These are phyloP conservation scores for Galemys pyrenaicus DNA, from an alignment of 2,113 vertebrate genomes.

Conservation along the genomic window DNA sequence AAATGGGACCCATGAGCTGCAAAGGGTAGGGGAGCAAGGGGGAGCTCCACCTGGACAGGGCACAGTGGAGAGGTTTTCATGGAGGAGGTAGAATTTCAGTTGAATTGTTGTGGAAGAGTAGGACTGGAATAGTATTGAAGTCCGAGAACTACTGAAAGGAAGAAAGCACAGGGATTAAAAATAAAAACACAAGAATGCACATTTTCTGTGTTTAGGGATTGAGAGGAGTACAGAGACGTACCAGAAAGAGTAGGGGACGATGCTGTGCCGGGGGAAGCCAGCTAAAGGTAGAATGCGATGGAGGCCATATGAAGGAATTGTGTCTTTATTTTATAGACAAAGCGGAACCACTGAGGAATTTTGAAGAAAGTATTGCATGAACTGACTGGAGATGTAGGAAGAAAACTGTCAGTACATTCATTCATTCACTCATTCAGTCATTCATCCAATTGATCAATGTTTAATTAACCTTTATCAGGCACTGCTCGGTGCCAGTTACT, in stretches of 20 bases:
- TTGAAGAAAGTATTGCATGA: neutral
- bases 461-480: neutral
- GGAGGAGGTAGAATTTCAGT: neutral
- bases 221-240: neutral
- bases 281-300: neutral
- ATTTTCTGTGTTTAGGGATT: neutral
- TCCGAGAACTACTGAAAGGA: neutral
- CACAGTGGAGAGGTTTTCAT: rapidly evolving
- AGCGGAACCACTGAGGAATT: neutral
- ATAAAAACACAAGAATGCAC: neutral
- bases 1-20: neutral
- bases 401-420: neutral
- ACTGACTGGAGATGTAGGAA: neutral
- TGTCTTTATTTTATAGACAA: neutral
- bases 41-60: neutral
- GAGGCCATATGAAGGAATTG: neutral
- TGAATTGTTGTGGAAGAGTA: neutral
- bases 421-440: neutral
- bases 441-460: neutral
- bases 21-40: neutral
- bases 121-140: neutral
- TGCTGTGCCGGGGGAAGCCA: neutral
- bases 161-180: neutral
- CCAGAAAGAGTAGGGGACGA: neutral
- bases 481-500: neutral